A percentile compares a stretch with the other conserved stretches of the same genome.
Conservation (phyloP, 2,797 vertebrate genomes). For the Knipowitschia caucasica region DNA sequence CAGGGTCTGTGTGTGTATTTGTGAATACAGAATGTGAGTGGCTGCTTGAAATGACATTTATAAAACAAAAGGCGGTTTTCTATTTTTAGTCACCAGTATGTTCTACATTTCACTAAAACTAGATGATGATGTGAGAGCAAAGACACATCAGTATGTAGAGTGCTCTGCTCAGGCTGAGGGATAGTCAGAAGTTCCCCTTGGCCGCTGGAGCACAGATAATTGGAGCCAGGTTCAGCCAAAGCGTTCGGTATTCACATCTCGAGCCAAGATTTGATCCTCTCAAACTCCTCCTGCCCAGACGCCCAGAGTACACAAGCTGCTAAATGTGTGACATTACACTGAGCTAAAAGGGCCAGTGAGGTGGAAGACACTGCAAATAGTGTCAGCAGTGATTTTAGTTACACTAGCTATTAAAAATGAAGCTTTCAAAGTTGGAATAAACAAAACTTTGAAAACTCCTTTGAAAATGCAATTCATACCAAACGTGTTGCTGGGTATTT, state of each 20-base stretch:
- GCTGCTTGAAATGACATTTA: no score
- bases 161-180: slow-evolving; percentile 22
- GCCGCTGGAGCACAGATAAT: slow-evolving; percentile 71
- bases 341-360: background rate
- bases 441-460: no score
- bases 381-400: background rate
- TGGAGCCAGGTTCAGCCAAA: slow-evolving; percentile 67
- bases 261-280: slow-evolving; percentile 64
- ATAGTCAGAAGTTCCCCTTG: slow-evolving; percentile 65
- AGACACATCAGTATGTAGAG: background rate
- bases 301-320: slow-evolving; percentile 18
- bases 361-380: background rate
- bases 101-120: no score
- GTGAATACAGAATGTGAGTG: no score
- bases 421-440: no score
- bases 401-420: no score
- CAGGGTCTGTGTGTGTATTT: no score
- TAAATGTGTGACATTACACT: slow-evolving; percentile 27
- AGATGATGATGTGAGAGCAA: no score
- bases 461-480: no score
- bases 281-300: slow-evolving; percentile 39
- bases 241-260: slow-evolving; percentile 59
- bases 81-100: no score
- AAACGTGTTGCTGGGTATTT: no score
- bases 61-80: no score